Evolutionary conservation across 1,140 invertebrate species (phyloP), one percentile per base, ranked within the genome.

Genomic region (Pararge aegeria): DNA sequence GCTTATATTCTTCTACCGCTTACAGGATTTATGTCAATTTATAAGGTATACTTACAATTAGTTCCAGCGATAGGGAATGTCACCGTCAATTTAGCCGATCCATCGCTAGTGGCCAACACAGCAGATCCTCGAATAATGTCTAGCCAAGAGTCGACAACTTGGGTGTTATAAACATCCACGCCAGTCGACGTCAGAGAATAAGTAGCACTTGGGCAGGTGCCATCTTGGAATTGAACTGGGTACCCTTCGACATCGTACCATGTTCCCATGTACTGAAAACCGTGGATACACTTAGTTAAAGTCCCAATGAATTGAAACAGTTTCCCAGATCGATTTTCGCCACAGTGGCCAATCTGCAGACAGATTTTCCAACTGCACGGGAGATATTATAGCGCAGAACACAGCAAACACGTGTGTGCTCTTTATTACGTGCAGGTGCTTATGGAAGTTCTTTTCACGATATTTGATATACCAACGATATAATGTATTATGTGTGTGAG

Each of bases 221-320:
- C 81, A 4, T 60, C 55, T 66, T 90, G 84, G 75, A 80, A 80
- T 0, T 16, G 62, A 12, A 75, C 60, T 9, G 83, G 79, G 42
- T 88, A 89, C 20, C 85, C 81, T 46, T 78, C 76, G 5, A 88
- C 74, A 52, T 88, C 83, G 18, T 83, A 81, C 88, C 88, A 90
- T 0, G 46, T 42, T 5, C 76, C 75, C 56, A 69, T 61, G 51
- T 89, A 89, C 87, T 87, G 61, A 40, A 59, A 60, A 34, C 3
- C 7, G n/a, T 12, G 10, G 0, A 0, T 34, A 34, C 2, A 12
- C 7, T 7, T 34, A 34, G 4, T 4, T 12, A 12, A 12, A 10
- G 24, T 4, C 3, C 7, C 24, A 2, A 24, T 24, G 3, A 24
- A 24, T n/a, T 24, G 24, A 24, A 24, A 24, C 24, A 24, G 24